Base-by-base conservation (phyloP, 2,113 vertebrate species). In the Bubo bubo region DNA sequence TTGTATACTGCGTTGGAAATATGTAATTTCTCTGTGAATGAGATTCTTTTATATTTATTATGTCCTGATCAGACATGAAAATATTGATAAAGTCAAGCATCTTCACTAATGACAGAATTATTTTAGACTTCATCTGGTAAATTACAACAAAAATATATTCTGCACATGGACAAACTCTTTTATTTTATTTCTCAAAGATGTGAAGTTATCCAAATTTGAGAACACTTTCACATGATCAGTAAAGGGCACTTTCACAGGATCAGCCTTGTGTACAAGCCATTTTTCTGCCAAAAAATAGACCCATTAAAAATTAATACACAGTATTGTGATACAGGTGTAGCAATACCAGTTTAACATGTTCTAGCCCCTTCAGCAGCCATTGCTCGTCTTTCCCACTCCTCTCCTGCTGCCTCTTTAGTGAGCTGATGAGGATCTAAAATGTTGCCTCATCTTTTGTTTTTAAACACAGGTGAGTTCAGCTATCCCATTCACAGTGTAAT, bases 301-400 rank as follows among this genome's bases (percentile, higher is more conserved):
- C 15, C 6, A 27, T 43, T 79, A 73, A 23, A 47, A 88, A 72
- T 27, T 60, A 56, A 66, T 19, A 6, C 14, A 20, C 2, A 41
- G 2, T 16, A 80, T 52, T 68, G 32, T 66, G 28, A 7, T 47
- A 49, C 3, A 18, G 17, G 6, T 21, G 8, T 56, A 60, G 14
- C 34, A 52, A 35, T 27, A 64, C 8, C 39, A 23, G 12, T 43
- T 86, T 43, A 72, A 82, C 15, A 34, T 0, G 1, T 79, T 59
- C 14, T 12, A 63, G 24, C 35, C 21, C 12, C n/a, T 85, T 53
- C 64, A 58, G n/a, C 11, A 86, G 43, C 4, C 5, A 5, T 8
- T 60, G 63, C 7, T 47, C 23, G 66, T 86, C 1, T 0, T 53
- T 83, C 27, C 32, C 0, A 0, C 13, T 58, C 34, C 7, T 81